Percentiles rank a stretch among this genome's conserved stretches.
These are phyloP conservation scores for Homarus gammarus DNA, from an alignment of 2,888 invertebrate genomes.

Conservation along the genomic window DNA sequence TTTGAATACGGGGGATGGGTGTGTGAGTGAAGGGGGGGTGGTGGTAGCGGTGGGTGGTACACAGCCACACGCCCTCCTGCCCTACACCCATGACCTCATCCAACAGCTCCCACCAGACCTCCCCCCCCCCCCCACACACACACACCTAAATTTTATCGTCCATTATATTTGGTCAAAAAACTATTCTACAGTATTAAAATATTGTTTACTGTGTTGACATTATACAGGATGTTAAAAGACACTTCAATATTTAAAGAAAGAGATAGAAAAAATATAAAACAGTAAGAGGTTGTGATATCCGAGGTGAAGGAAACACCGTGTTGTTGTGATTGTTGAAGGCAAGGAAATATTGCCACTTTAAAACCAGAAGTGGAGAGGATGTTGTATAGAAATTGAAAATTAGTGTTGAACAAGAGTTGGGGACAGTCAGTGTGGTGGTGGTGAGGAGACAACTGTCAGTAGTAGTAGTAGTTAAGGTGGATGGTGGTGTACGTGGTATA, in stretches of 20 bases:
- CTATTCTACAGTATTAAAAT: too few species aligned
- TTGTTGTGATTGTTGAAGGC: too few species aligned
- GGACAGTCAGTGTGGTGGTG: neutral
- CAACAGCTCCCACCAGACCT: neutral
- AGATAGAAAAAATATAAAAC: too few species aligned
- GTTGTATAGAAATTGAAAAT: neutral
- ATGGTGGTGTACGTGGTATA: constrained; percentile 71
- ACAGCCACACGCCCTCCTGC: neutral
- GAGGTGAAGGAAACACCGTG: too few species aligned
- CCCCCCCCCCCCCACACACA: neutral
- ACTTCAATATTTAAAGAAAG: too few species aligned
- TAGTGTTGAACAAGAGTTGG: too few species aligned
- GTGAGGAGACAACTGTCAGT: too few species aligned
- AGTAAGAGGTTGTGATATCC: too few species aligned
- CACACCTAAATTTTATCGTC: neutral
- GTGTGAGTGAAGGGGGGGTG: neutral
- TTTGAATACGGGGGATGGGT: neutral
- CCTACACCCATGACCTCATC: neutral
- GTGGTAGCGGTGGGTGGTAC: neutral
- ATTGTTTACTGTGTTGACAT: too few species aligned
- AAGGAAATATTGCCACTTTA: too few species aligned
- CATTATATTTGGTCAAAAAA: too few species aligned
- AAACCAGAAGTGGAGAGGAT: neutral
- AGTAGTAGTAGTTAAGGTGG: neutral
- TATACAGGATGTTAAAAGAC: too few species aligned